Evolutionary conservation across 2,797 vertebrate species (phyloP), one percentile per base, ranked within the genome.

Genomic region (Eutrigla gurnardus): DNA sequence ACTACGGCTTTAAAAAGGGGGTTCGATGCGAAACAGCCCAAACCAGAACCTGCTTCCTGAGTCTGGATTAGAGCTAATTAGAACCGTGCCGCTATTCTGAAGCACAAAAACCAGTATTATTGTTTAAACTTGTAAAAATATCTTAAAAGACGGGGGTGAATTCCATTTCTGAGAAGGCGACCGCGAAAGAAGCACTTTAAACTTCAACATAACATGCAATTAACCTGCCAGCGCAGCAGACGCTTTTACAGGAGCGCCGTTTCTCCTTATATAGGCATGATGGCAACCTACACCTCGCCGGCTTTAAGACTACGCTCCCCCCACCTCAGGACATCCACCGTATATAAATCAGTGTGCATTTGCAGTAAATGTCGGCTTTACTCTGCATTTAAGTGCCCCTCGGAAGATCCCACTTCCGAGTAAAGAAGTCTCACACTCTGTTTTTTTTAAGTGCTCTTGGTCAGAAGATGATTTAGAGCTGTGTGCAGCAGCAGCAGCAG

Each of bases 121-220:
- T 84, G 74, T 87, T 90, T 73, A 71, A 86, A 88, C 86, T 77
- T 91, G 77, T 83, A 86, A 82, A 87, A 90, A 92, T 90, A 91
- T 85, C 83, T 77, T 61, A 55, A 74, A 83, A 25, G 49, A 78
- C 84, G 11, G 14, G 57, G 65, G 47, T 64, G 14, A 83, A 81
- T 81, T 81, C 69, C 83, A 55, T 90, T 90, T 90, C 81, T 77
- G 80, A 88, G 84, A 91, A 91, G 14, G 54, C 54, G 3, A 71
- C 88, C 84, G 18, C 74, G 62, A 82, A 78, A 76, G 81, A 86
- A 87, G 70, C 67, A 47, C 78, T 83, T 86, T 86, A 66, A 85
- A 74, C 77, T 76, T 80, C 73, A 70, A 73, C 73, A 78, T 78
- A 89, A 87, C 84, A 68, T 90, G 66, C 75, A 84, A 89, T 92